A percentile compares a stretch with the other conserved stretches of the same genome.
These are phyloP conservation scores for Ochlodes sylvanus DNA, from an alignment of 2,888 invertebrate genomes.

Conservation along the genomic window DNA sequence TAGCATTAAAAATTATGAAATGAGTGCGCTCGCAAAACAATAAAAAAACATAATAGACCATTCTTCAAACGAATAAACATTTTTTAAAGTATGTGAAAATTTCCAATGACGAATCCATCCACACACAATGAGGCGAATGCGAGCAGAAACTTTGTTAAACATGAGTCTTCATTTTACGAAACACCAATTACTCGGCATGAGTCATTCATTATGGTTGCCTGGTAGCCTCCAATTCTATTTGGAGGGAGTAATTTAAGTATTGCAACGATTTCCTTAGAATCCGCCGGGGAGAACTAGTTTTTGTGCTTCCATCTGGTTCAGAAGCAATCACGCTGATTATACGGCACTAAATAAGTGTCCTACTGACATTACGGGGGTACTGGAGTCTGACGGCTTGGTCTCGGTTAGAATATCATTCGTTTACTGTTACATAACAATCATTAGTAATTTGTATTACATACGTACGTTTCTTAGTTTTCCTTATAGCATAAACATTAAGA, in stretches of 20 bases:
- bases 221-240: slow-evolving; percentile 31
- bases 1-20: too few relatives aligned
- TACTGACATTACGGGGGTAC: slow-evolving; percentile 24
- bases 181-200: slow-evolving; percentile 20
- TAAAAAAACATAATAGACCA: too few relatives aligned
- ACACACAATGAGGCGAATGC: not conserved
- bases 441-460: too few relatives aligned
- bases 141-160: slow-evolving; percentile 1
- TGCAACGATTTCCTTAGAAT: slow-evolving; percentile 31
- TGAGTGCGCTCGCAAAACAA: too few relatives aligned
- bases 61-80: too few relatives aligned
- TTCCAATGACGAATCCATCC: not conserved
- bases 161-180: slow-evolving; percentile 18
- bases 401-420: not conserved
- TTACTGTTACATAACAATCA: not conserved
- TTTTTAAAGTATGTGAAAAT: too few relatives aligned
- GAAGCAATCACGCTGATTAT: slow-evolving; percentile 34
- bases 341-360: slow-evolving; percentile 24
- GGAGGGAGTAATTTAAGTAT: slow-evolving; percentile 32
- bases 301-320: slow-evolving; percentile 27
- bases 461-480: too few relatives aligned
- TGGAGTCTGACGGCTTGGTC: not conserved
- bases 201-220: slow-evolving; percentile 25
- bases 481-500: too few relatives aligned
- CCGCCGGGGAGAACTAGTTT: slow-evolving; percentile 31